phyloP scores from a whole-genome alignment of 2,113 vertebrate genomes.

The Larimichthys polyactis region DNA sequence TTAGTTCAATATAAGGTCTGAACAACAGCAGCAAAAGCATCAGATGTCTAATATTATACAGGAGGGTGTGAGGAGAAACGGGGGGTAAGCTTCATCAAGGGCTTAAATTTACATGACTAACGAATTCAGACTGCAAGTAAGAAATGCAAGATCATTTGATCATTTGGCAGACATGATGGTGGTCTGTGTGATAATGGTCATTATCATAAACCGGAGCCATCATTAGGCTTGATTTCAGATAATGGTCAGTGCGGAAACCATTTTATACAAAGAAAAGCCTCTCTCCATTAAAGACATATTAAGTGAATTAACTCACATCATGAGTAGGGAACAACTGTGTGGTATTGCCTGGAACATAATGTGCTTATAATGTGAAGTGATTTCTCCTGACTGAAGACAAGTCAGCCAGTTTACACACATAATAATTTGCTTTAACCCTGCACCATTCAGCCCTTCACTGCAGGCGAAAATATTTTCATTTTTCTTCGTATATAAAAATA shows the following conservation, averaged over 20 bases:
- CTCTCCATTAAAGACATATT: constrained; percentile 84
- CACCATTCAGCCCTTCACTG: constrained; percentile 3
- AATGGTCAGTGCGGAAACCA: constrained; percentile 83
- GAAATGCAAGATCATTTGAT: constrained; percentile 81
- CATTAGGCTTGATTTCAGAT: constrained; percentile 85
- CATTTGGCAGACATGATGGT: constrained; percentile 81
- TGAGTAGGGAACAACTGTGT: constrained; percentile 75
- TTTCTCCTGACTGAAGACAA: constrained; percentile 78
- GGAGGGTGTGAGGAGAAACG: constrained; percentile 40
- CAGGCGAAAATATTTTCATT: neutral
- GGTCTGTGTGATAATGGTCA: constrained; percentile 81
- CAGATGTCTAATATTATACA: constrained; percentile 70
- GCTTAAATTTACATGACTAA: constrained; percentile 79
- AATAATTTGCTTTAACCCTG: constrained; percentile 68
- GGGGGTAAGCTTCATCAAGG: constrained; percentile 72
- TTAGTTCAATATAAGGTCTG: constrained; percentile 73
- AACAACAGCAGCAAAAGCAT: constrained; percentile 69
- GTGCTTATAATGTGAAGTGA: constrained; percentile 81
- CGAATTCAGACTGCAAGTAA: constrained; percentile 75
- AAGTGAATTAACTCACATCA: constrained; percentile 83
- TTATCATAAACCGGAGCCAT: constrained; percentile 81
- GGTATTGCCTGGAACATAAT: constrained; percentile 80
- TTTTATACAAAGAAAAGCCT: constrained; percentile 81
- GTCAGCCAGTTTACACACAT: constrained; percentile 68
- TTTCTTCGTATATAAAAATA: neutral